Conservation (phyloP, 2,113 vertebrate species). For the Balaenoptera acutorostrata region DNA sequence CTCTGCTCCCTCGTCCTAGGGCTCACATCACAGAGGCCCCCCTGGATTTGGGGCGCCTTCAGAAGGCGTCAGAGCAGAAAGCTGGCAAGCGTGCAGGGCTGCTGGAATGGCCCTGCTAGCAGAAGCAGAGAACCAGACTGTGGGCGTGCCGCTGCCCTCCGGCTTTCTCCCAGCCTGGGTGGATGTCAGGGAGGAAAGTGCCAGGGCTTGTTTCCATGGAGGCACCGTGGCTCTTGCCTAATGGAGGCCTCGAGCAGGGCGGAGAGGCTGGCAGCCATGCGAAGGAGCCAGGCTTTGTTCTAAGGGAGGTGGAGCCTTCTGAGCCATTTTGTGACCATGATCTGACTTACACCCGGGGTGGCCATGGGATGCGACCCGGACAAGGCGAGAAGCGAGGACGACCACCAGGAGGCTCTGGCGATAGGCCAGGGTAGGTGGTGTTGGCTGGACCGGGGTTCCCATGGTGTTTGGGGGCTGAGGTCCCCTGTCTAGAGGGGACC, state of each 20-base stretch:
- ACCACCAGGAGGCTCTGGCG: rapidly evolving
- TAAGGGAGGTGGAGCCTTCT: not conserved
- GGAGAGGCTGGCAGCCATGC: not conserved
- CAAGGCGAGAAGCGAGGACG: rapidly evolving
- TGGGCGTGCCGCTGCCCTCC: not conserved
- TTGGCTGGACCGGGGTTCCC: not conserved
- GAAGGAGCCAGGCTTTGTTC: not conserved
- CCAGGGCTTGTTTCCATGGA: constrained; percentile 19
- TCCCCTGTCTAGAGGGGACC: not conserved
- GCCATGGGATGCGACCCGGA: too few species aligned
- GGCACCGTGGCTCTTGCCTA: not conserved
- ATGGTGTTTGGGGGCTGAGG: rapidly evolving
- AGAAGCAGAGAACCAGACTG: not conserved
- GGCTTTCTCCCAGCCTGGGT: not conserved
- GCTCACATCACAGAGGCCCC: not conserved
- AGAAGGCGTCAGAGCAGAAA: not conserved
- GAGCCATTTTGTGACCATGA: not conserved
- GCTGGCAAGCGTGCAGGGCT: not conserved
- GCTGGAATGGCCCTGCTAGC: not conserved
- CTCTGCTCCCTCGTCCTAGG: not conserved
- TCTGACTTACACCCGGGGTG: too few species aligned
- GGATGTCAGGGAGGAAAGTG: not conserved
- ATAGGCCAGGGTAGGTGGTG: rapidly evolving
- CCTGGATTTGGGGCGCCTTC: not conserved
- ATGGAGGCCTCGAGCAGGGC: not conserved